Conservation (phyloP, 1,140 invertebrate species). For the Uloborus diversus region DNA sequence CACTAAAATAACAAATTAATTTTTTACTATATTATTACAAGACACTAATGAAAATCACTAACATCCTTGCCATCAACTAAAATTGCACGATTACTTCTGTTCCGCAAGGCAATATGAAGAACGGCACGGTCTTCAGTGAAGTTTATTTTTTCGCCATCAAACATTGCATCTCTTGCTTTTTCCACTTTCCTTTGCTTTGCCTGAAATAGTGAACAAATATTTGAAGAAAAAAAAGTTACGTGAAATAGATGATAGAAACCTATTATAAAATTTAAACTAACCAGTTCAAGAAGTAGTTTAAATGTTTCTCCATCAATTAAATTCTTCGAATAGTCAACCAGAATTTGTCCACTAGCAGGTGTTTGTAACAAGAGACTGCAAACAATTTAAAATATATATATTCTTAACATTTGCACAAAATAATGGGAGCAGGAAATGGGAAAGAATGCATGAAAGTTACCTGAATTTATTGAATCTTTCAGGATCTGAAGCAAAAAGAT, state of each 20-base stretch:
- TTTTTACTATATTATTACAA: too few relatives aligned
- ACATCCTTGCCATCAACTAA: conserved; percentile 88
- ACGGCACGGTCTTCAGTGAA: conserved; percentile 97
- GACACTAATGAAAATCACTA: conserved; percentile 54
- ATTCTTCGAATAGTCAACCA: conserved; percentile 98
- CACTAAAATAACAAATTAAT: too few relatives aligned
- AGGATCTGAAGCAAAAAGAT: conserved; percentile 79
- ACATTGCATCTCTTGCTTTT: conserved; percentile 90
- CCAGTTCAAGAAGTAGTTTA: conserved; percentile 79
- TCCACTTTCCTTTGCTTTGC: conserved; percentile 85
- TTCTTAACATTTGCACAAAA: neutral
- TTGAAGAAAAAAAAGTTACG: neutral
- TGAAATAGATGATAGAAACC: neutral
- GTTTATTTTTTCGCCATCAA: conserved; percentile 94
- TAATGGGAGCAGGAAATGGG: neutral
- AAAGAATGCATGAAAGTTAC: conserved; percentile 65
- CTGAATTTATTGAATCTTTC: conserved; percentile 83
- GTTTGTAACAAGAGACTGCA: conserved; percentile 66
- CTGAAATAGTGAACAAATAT: conserved; percentile 64
- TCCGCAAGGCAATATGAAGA: conserved; percentile 92
- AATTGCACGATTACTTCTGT: conserved; percentile 81
- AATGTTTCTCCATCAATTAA: conserved; percentile 83
- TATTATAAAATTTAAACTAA: conserved; percentile 63
- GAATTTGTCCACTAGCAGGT: conserved; percentile 84
- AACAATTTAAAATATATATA: neutral